Evolutionary conservation across 35 echinoderm and acorn worm genomes (phyloP).

Genomic region (Lytechinus variegatus): DNA sequence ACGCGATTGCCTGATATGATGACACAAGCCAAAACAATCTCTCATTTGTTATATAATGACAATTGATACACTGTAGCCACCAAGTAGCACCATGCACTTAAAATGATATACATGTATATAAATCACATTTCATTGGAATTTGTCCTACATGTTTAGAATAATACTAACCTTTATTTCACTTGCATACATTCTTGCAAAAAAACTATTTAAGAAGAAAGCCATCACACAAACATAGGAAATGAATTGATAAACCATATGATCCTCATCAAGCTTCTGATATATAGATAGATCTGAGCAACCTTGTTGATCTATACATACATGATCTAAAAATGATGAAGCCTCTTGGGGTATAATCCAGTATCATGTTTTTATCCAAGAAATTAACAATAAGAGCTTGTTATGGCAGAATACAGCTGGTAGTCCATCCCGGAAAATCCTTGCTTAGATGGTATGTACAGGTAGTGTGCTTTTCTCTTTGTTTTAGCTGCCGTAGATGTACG

Average conservation of each 20-base stretch:
- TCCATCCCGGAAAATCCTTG: neutral
- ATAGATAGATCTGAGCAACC: neutral
- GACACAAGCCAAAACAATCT: no score
- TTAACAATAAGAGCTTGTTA: neutral
- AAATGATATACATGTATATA: no score
- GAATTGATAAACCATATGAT: neutral
- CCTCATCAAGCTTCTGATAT: neutral
- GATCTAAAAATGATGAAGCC: neutral
- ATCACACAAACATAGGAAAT: no score
- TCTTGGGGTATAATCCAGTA: neutral
- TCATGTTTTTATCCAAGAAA: neutral
- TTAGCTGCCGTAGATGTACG: neutral
- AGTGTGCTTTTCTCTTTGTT: neutral
- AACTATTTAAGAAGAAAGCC: no score
- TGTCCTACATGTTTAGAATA: no score
- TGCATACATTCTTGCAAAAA: no score
- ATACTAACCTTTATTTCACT: neutral
- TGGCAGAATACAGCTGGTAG: neutral
- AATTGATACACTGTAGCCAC: no score
- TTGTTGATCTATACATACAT: neutral
- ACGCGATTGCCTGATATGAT: no score
- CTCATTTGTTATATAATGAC: no score
- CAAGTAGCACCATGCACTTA: no score
- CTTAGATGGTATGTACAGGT: neutral
- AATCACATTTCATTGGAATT: no score